Percentiles rank a stretch among this genome's conserved stretches.
These are phyloP conservation scores for Cherax quadricarinatus DNA, from an alignment of 1,140 invertebrate species.

Conservation along the genomic window DNA sequence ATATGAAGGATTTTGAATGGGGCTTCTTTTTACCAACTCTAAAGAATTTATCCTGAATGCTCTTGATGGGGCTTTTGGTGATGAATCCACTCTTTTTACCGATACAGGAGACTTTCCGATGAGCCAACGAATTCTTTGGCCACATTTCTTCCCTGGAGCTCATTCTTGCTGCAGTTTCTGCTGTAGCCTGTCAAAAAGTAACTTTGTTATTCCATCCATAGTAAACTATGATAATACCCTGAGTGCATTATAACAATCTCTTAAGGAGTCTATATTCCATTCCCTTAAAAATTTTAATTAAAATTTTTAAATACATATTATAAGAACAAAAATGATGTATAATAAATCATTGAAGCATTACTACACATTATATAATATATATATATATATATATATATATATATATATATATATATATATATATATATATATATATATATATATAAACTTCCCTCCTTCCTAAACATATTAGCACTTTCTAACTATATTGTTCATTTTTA, in stretches of 20 bases:
- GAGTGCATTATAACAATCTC: neutral
- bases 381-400: too few relatives aligned
- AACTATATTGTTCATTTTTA: too few relatives aligned
- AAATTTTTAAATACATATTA: neutral
- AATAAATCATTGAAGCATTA: too few relatives aligned
- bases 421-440: too few relatives aligned
- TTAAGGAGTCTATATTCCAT: neutral
- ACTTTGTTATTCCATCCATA: conserved; percentile 53
- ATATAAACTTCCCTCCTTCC: too few relatives aligned
- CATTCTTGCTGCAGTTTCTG: conserved; percentile 46
- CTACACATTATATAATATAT: too few relatives aligned
- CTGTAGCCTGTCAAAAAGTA: conserved; percentile 53
- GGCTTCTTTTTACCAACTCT: conserved; percentile 20
- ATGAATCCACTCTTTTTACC: conserved; percentile 42
- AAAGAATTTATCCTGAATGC: conserved; percentile 24
- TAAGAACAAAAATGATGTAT: too few relatives aligned
- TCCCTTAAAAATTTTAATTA: neutral
- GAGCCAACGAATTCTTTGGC: conserved; percentile 46
- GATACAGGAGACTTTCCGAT: conserved; percentile 49
- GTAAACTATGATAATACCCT: neutral
- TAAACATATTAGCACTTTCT: too few relatives aligned
- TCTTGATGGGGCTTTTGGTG: conserved; percentile 45
- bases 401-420: too few relatives aligned
- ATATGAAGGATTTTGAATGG: conserved; percentile 15
- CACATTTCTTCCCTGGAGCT: conserved; percentile 46